Conservation (phyloP, 2,113 vertebrate species). For the Ceyx cyanopectus region DNA sequence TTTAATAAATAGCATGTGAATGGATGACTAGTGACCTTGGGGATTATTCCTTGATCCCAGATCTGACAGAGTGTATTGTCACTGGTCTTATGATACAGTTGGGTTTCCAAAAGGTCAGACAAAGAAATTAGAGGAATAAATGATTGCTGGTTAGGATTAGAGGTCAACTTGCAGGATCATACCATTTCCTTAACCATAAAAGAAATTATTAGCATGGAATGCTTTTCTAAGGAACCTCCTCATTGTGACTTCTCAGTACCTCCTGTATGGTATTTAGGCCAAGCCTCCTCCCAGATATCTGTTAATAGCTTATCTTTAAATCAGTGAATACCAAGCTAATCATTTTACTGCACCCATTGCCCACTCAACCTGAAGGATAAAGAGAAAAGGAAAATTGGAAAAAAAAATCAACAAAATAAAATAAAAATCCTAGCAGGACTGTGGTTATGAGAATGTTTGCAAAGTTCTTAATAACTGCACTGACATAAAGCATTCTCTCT, state of each 20-base stretch:
- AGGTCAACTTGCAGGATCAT: neutral
- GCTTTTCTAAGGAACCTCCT: neutral
- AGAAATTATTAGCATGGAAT: neutral
- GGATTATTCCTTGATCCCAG: neutral
- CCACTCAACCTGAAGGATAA: neutral
- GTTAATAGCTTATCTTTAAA: neutral
- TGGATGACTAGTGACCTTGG: neutral
- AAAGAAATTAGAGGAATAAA: neutral
- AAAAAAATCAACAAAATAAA: neutral
- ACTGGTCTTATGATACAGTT: neutral
- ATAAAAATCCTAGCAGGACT: neutral
- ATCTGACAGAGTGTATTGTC: neutral
- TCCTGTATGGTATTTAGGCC: neutral
- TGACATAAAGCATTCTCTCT: conserved; percentile 69
- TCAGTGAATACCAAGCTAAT: neutral
- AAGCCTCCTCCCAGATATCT: neutral
- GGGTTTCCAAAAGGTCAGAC: neutral
- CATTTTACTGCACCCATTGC: neutral
- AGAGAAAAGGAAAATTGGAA: neutral
- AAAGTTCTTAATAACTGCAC: conserved; percentile 30
- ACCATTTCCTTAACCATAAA: neutral
- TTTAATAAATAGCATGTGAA: neutral
- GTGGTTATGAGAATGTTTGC: neutral
- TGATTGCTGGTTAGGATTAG: neutral
- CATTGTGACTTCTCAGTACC: neutral